A percentile compares a stretch with the other conserved stretches of the same genome.
Conservation (phyloP, 1,140 invertebrate species). For the Rhopalosiphum maidis region DNA sequence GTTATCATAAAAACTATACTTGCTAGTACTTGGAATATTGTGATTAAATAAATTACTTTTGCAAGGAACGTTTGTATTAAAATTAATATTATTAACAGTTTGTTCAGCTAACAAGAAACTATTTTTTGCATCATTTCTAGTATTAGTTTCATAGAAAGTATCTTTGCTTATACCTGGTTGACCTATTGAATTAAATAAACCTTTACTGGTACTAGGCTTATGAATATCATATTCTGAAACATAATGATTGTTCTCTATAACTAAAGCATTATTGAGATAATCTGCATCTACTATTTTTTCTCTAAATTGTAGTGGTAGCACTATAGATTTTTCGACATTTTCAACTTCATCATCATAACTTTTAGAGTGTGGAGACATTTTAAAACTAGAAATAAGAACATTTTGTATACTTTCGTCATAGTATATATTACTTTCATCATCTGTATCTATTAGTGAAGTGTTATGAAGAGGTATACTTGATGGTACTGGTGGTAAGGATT, state of each 20-base stretch:
- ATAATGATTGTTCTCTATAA: not conserved
- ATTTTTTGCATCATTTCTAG: not conserved
- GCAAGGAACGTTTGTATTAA: too few relatives aligned
- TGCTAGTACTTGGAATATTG: not conserved
- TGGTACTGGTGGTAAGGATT: not conserved
- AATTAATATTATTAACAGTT: not conserved
- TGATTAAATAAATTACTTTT: not conserved
- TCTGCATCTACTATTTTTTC: conserved; percentile 30
- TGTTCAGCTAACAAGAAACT: not conserved
- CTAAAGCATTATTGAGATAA: not conserved
- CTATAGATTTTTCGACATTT: not conserved
- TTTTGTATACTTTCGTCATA: not conserved
- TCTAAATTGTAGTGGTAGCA: not conserved
- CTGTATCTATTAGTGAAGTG: not conserved
- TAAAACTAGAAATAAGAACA: not conserved
- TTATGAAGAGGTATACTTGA: not conserved
- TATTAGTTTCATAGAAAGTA: not conserved
- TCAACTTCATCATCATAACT: not conserved
- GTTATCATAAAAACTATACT: conserved; percentile 60
- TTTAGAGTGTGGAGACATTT: not conserved
- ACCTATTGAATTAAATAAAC: not conserved
- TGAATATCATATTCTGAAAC: not conserved
- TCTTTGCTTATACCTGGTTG: not conserved
- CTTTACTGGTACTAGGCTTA: conserved; percentile 14
- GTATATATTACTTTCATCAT: not conserved